phyloP scores from a whole-genome alignment of 2,888 invertebrate genomes.

The Cataglyphis albicans region DNA sequence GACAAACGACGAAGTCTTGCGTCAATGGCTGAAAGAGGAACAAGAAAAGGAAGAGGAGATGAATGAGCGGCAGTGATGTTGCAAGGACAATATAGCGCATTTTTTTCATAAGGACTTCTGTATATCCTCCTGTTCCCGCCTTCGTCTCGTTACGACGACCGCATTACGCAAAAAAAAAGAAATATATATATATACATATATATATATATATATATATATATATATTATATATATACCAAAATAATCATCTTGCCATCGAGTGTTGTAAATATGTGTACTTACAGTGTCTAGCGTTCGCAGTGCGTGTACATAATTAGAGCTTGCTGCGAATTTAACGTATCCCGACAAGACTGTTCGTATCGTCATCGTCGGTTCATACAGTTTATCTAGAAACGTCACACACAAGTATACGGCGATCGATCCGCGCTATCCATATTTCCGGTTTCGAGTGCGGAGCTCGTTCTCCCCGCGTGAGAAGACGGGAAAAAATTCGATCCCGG shows the following conservation, averaged over 20 bases:
- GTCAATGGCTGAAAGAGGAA: conserved; percentile 81
- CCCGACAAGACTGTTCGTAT: background rate
- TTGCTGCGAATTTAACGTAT: conserved; percentile 57
- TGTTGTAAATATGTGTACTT: conserved; percentile 86
- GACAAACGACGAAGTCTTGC: conserved; percentile 81
- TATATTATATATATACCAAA: conserved; percentile 64
- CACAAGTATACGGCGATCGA: conserved; percentile 43
- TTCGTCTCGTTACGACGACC: conserved; percentile 56
- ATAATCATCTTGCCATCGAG: conserved; percentile 82
- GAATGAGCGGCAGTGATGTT: conserved; percentile 73
- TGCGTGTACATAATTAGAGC: conserved; percentile 83
- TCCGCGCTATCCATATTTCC: conserved; percentile 12
- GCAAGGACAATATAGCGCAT: conserved; percentile 66
- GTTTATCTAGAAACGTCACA: conserved; percentile 8
- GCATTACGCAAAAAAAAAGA: conserved; percentile 59
- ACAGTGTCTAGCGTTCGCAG: conserved; percentile 85
- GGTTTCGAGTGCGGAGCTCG: background rate
- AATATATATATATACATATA: conserved; percentile 64
- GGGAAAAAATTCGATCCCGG: background rate
- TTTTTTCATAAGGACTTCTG: conserved; percentile 63
- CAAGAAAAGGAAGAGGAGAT: conserved; percentile 70
- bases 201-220: conserved; percentile 65
- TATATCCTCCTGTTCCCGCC: conserved; percentile 58
- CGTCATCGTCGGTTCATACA: conserved; percentile 2
- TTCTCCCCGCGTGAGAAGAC: background rate